Conservation (phyloP, 2,888 invertebrate species). For the Pristionchus exspectatus region DNA sequence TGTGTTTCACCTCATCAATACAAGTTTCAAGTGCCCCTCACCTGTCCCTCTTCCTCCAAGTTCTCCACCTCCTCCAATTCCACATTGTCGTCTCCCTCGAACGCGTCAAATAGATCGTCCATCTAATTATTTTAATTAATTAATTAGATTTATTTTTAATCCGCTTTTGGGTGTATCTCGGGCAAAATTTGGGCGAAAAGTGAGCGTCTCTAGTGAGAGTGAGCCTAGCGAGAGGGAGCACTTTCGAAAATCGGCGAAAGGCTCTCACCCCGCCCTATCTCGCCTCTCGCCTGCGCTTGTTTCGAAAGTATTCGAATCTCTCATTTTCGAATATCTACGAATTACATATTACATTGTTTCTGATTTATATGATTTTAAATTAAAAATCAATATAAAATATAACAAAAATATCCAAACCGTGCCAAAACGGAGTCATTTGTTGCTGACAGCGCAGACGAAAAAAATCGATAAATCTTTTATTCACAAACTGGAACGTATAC, state of each 20-base stretch:
- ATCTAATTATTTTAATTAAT: slow-evolving; percentile 47
- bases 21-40: background rate
- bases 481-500: slow-evolving; percentile 2
- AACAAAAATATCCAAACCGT: background rate
- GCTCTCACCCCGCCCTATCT: too few relatives aligned
- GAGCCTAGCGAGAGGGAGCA: background rate
- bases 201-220: background rate
- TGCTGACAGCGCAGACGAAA: background rate
- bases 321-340: background rate
- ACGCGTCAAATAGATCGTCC: slow-evolving; percentile 56
- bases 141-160: background rate
- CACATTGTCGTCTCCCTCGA: slow-evolving; percentile 50
- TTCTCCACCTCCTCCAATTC: background rate
- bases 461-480: slow-evolving; percentile 17
- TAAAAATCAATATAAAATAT: background rate
- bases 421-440: background rate
- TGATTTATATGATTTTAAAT: background rate
- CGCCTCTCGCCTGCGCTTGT: background rate
- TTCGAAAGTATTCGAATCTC: background rate
- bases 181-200: background rate
- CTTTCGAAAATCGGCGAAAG: background rate
- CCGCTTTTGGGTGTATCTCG: background rate
- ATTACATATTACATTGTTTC: background rate
- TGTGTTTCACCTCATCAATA: too few relatives aligned
- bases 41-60: background rate